Base-by-base conservation (phyloP, 2,113 vertebrate species). In the Dissostichus mawsoni region DNA sequence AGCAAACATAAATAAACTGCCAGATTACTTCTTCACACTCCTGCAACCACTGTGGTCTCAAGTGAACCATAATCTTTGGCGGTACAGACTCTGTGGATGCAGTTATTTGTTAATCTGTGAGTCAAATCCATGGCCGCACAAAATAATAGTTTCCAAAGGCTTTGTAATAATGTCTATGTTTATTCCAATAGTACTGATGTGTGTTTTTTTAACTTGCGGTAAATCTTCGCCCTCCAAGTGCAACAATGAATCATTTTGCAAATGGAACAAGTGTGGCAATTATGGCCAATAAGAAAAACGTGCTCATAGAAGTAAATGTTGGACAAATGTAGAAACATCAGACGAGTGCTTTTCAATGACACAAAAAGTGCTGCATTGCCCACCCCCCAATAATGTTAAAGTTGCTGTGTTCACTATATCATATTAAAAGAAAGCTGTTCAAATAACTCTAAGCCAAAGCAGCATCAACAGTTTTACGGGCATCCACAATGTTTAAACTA, bases 1-100 rank as follows among this genome's bases (percentile, higher is more conserved):
- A 81, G 76, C 81, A 66, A 81, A 92, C 48, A 78, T 93, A 90
- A 90, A 92, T 80, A 93, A 94, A 95, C 92, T 93, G 77, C 59
- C 50, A 79, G 83, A 93, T 90, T 89, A 89, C 85, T 75, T 81
- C 73, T 87, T 93, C 92, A 82, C 91, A 92, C 91, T 93, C 80
- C 79, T 90, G 84, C 83, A 90, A 90, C 81, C 86, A 84, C 86
- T 86, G 90, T 89, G 78, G 82, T 90, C 81, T 90, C 85, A 84
- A 87, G 85, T 85, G 88, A 88, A 89, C 79, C 82, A 61, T 90
- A 89, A 91, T 87, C 80, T 87, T 71, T 62, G 70, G 77, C 83
- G 71, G 74, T 68, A 61, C 67, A 66, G 58, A 83, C 59, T 73
- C 33, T 2, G 75, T 13, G 76, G 80, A 87, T 88, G 81, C 44